phyloP scores from a whole-genome alignment of 2,888 invertebrate species.

The Trypoxylon attenuatum region DNA sequence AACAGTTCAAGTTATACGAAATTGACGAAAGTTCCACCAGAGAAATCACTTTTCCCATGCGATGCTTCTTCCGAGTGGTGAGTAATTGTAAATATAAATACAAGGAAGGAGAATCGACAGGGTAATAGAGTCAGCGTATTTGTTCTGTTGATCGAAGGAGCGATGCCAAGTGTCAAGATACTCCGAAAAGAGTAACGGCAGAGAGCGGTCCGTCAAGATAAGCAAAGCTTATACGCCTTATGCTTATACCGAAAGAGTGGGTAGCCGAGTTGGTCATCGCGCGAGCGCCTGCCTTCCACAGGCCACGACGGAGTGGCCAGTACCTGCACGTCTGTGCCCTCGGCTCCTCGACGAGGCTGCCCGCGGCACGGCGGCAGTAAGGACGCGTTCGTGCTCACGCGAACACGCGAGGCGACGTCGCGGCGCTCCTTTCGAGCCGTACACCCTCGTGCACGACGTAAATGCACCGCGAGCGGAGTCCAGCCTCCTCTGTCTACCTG shows the following conservation, averaged over 20 bases:
- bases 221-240: neutral
- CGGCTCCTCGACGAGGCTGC: constrained; percentile 52
- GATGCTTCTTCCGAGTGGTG: too few relatives aligned
- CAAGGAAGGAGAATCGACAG: too few relatives aligned
- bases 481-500: constrained; percentile 40
- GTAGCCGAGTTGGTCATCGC: constrained; percentile 50
- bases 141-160: too few relatives aligned
- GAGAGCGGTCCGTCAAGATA: neutral
- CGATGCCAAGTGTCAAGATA: too few relatives aligned
- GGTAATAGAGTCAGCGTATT: too few relatives aligned
- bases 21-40: too few relatives aligned
- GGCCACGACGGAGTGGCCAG: constrained; percentile 53
- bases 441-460: constrained; percentile 27
- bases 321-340: constrained; percentile 20
- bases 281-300: constrained; percentile 54
- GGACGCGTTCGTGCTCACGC: constrained; percentile 71
- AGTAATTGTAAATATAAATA: too few relatives aligned
- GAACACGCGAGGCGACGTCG: constrained; percentile 60
- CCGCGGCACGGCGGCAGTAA: constrained; percentile 67
- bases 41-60: too few relatives aligned
- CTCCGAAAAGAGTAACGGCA: too few relatives aligned
- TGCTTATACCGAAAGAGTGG: neutral
- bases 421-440: constrained; percentile 27
- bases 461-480: constrained; percentile 45
- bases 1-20: too few relatives aligned